Base-by-base conservation (phyloP, 1,140 invertebrate genomes). In the Heliconius eleuchia region DNA sequence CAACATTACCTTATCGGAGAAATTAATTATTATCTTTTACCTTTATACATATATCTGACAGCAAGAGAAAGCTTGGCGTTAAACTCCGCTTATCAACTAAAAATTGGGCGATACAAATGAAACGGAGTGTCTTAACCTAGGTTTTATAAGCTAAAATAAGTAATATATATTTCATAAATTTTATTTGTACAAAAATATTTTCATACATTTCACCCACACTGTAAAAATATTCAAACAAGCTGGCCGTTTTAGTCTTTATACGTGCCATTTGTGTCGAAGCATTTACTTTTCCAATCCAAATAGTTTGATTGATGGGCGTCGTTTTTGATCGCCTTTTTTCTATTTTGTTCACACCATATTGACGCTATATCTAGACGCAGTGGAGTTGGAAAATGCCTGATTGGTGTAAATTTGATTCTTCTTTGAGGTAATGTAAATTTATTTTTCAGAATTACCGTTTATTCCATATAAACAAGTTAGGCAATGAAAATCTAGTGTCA, bases 181-280 rank as follows among this genome's bases (percentile, higher is more conserved):
- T 55, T 55, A 4, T 19, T 55, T 18, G 5, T 19, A 57, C 3
- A 16, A n/a, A n/a, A 57, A 57, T 57, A 57, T 57, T 55, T 55
- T 55, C 19, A 55, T 55, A n/a, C 16, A 55, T 55, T 55, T 34
- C 30, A 34, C 30, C 30, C 30, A 34, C 30, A 34, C 30, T 23
- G 27, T 23, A 57, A 57, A 19, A 57, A 23, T 27, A 57, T 57
- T 57, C 5, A 23, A 57, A 57, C n/a, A 23, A 23, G n/a, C n/a
- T 3, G 2, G 55, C n/a, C n/a, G 57, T 60, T 60, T 27, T 60
- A 60, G 57, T 27, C 57, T 57, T 27, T 66, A 66, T 30, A 1
- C 57, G 57, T 66, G 23, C 57, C 57, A 30, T 66, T 66, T 66
- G 57, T 66, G n/a, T 66, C 57, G 23, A 11, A 30, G 57, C 57